These are phyloP conservation scores for Tillus elongatus DNA, from an alignment of 2,888 invertebrate genomes.

Conservation along the genomic window DNA sequence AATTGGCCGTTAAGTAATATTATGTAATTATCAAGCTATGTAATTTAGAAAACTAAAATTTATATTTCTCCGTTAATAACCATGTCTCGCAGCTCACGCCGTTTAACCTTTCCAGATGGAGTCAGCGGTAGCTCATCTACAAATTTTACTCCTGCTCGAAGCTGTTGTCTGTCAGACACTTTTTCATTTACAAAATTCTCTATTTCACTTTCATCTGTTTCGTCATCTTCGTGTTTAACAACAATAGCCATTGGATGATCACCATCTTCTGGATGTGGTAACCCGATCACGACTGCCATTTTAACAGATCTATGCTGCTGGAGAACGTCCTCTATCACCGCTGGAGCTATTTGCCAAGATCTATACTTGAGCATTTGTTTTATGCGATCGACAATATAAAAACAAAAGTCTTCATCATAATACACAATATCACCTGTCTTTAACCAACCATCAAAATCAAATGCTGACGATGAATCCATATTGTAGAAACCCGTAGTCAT, in stretches of 20 bases:
- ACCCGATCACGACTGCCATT: constrained; percentile 73
- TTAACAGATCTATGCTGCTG: constrained; percentile 59
- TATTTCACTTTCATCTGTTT: constrained; percentile 14
- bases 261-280: constrained; percentile 58
- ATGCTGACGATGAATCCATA: constrained; percentile 37
- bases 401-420: constrained; percentile 42
- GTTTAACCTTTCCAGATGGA: constrained; percentile 33
- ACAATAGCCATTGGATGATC: constrained; percentile 51
- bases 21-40: too few relatives aligned
- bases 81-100: constrained; percentile 13
- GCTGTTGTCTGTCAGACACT: constrained; percentile 30
- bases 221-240: constrained; percentile 23
- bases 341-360: constrained; percentile 55
- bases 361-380: constrained; percentile 45
- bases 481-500: constrained; percentile 42
- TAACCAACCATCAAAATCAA: constrained; percentile 41
- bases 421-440: constrained; percentile 45
- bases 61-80: constrained; percentile 7
- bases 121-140: constrained; percentile 30
- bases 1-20: too few relatives aligned
- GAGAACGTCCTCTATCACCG: constrained; percentile 65
- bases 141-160: constrained; percentile 33
- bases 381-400: constrained; percentile 41
- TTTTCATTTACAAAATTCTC: constrained; percentile 26
- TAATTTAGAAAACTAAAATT: too few relatives aligned